These are phyloP conservation scores for Melanophora roralis DNA, from an alignment of 2,888 invertebrate genomes.

Conservation along the genomic window DNA sequence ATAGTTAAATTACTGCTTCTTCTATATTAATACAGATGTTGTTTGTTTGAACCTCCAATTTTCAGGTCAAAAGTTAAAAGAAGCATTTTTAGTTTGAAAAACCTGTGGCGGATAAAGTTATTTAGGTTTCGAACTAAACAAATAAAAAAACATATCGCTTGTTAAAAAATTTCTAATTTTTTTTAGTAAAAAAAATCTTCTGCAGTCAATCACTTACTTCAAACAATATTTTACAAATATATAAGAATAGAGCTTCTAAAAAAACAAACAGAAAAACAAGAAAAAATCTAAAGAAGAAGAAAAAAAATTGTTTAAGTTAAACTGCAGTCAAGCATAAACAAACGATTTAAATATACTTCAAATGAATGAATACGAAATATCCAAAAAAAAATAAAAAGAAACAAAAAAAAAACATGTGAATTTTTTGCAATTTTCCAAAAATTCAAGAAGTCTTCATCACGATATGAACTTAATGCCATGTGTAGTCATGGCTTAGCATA, in stretches of 20 bases:
- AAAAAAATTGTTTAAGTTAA: neutral
- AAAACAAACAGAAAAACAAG: neutral
- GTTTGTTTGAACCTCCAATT: too few species aligned
- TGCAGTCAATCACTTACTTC: too few species aligned
- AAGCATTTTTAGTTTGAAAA: too few species aligned
- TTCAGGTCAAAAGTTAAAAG: too few species aligned
- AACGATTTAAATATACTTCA: conserved; percentile 16
- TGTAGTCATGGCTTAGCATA: conserved; percentile 46
- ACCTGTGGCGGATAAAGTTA: too few species aligned
- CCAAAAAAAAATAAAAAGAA: neutral
- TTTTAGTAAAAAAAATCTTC: too few species aligned
- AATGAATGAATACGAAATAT: conserved; percentile 4
- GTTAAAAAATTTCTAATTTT: too few species aligned
- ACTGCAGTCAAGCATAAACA: conserved; percentile 41
- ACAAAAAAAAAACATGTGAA: conserved; percentile 2
- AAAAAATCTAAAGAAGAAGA: neutral
- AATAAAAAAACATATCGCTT: too few species aligned
- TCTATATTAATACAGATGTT: too few species aligned
- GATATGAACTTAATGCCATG: conserved; percentile 60
- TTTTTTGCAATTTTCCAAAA: conserved; percentile 27
- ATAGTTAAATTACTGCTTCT: too few species aligned
- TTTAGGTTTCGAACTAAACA: too few species aligned
- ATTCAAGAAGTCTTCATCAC: conserved; percentile 64
- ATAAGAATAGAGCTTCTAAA: conserved; percentile 2
- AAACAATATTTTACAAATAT: too few species aligned